Evolutionary conservation across 2,888 invertebrate species (phyloP).

Genomic region (Penaeus monodon): DNA sequence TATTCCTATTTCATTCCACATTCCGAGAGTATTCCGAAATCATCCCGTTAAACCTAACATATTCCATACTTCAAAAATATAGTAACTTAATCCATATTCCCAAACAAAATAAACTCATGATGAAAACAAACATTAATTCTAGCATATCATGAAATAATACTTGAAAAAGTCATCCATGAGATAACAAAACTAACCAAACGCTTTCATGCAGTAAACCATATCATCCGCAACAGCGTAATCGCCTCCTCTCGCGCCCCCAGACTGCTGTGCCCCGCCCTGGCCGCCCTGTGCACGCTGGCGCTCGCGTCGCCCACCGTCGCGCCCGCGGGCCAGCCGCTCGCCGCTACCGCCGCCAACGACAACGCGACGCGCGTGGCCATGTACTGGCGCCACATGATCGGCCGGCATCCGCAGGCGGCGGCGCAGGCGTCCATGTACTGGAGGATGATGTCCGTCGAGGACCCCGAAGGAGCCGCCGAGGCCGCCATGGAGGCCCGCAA

Average conservation of each 20-base stretch:
- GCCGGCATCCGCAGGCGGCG: slow-evolving; percentile 37
- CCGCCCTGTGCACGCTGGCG: background rate
- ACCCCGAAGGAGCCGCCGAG: slow-evolving; percentile 45
- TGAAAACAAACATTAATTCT: too few species aligned
- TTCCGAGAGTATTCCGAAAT: background rate
- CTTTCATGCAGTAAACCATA: background rate
- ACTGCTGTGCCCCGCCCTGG: background rate
- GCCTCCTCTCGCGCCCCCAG: background rate
- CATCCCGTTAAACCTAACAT: background rate
- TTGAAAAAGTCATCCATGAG: too few species aligned
- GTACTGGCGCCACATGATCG: slow-evolving; percentile 55
- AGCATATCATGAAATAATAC: background rate
- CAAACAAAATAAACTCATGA: too few species aligned
- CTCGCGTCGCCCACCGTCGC: background rate
- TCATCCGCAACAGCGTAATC: too few species aligned
- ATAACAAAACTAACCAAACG: too few species aligned
- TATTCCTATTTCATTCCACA: background rate
- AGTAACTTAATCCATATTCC: too few species aligned
- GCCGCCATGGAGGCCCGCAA: slow-evolving; percentile 49
- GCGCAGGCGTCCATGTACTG: slow-evolving; percentile 53
- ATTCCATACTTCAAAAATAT: too few species aligned
- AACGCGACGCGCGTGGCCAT: slow-evolving; percentile 52
- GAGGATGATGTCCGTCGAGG: slow-evolving; percentile 43
- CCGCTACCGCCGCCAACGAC: slow-evolving; percentile 7
- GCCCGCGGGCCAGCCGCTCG: background rate